phyloP scores from a whole-genome alignment of 2,888 invertebrate species.

The Scaptomyza reducta region DNA sequence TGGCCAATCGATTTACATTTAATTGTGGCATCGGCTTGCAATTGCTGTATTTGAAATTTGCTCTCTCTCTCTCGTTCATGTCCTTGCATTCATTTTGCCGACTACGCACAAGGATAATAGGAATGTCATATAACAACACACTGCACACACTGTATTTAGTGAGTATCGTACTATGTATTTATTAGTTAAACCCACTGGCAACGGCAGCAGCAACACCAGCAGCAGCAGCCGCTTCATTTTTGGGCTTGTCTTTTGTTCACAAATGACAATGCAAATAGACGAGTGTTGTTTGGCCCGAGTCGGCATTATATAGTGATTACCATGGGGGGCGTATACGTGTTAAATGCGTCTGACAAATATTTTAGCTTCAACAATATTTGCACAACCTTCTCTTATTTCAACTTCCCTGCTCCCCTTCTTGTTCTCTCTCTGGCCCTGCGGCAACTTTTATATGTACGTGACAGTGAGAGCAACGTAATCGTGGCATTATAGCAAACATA shows the following conservation, averaged over 20 bases:
- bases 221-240: slow-evolving; percentile 39
- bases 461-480: slow-evolving; percentile 56
- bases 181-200: slow-evolving; percentile 74
- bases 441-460: slow-evolving; percentile 40
- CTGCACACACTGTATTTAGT: slow-evolving; percentile 1
- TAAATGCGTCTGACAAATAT: slow-evolving; percentile 73
- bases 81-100: slow-evolving; percentile 37
- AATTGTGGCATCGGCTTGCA: slow-evolving; percentile 70
- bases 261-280: slow-evolving; percentile 76
- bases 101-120: slow-evolving; percentile 43
- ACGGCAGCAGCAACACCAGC: slow-evolving; percentile 13
- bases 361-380: slow-evolving; percentile 60
- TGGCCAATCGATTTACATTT: slow-evolving; percentile 72
- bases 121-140: slow-evolving; percentile 44
- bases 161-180: slow-evolving; percentile 52
- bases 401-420: background rate
- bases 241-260: slow-evolving; percentile 65
- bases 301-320: slow-evolving; percentile 74
- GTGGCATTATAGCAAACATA: slow-evolving; percentile 63
- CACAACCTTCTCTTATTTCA: slow-evolving; percentile 33
- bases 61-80: slow-evolving; percentile 16
- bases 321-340: slow-evolving; percentile 76
- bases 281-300: slow-evolving; percentile 56
- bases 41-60: slow-evolving; percentile 73
- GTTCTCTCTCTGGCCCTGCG: background rate